phyloP scores from a whole-genome alignment of 2,888 invertebrate genomes.

The Meiosimyza decipiens region DNA sequence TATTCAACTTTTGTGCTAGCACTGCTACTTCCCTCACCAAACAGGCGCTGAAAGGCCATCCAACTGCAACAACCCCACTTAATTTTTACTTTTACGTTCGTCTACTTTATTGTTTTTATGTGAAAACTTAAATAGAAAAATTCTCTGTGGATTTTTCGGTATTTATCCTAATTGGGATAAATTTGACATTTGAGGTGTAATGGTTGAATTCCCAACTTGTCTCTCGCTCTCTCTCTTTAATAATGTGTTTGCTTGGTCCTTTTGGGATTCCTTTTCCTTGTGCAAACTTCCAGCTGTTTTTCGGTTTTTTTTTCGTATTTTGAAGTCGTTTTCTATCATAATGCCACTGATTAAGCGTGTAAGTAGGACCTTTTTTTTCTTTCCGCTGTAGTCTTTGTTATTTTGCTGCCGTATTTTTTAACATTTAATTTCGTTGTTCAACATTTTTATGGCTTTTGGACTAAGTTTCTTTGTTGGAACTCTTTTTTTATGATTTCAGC shows the following conservation, averaged over 20 bases:
- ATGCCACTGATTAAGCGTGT: slow-evolving; percentile 25
- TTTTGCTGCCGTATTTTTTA: neutral
- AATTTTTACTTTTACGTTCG: neutral
- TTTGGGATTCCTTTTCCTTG: neutral
- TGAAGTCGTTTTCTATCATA: slow-evolving; percentile 1
- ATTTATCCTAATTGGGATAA: slow-evolving; percentile 35
- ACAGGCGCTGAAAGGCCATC: too few species aligned
- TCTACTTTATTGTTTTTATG: slow-evolving; percentile 39
- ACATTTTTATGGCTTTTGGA: slow-evolving; percentile 6
- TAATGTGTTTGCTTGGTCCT: neutral
- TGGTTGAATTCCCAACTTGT: neutral
- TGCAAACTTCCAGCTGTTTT: neutral
- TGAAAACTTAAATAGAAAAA: slow-evolving; percentile 42
- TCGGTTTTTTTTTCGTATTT: neutral
- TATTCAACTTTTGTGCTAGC: neutral
- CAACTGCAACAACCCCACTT: neutral
- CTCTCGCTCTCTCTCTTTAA: neutral
- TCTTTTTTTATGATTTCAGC: slow-evolving; percentile 10
- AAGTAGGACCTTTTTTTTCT: slow-evolving; percentile 10
- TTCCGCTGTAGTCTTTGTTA: too few species aligned
- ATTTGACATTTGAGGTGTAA: slow-evolving; percentile 33
- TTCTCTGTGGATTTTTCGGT: slow-evolving; percentile 26
- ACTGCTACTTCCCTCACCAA: neutral
- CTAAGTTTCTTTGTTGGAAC: slow-evolving; percentile 10
- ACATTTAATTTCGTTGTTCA: neutral